phyloP scores from a whole-genome alignment of 2,888 invertebrate species.

The Drosophila subsilvestris region DNA sequence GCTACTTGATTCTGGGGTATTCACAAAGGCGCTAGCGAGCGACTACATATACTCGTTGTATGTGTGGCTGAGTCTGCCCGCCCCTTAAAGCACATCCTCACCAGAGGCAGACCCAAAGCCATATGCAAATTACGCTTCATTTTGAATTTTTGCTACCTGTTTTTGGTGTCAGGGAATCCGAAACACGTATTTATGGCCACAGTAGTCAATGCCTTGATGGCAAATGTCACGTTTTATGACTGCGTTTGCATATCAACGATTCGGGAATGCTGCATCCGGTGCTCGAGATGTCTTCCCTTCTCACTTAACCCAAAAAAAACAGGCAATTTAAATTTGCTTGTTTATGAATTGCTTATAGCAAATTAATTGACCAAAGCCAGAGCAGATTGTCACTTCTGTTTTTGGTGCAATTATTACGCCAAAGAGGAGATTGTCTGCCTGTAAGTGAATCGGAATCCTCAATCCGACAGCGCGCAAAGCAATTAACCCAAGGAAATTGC shows the following conservation, averaged over 20 bases:
- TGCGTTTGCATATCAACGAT: too few species aligned
- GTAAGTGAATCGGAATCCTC: slow-evolving; percentile 30
- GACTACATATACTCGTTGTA: neutral
- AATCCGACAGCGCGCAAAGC: slow-evolving; percentile 49
- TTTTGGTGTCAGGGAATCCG: slow-evolving; percentile 19
- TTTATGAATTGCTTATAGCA: slow-evolving; percentile 37
- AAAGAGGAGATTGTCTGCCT: slow-evolving; percentile 18
- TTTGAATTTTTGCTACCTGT: slow-evolving; percentile 65
- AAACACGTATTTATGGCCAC: slow-evolving; percentile 49
- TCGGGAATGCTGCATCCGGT: slow-evolving; percentile 16
- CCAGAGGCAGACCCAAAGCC: neutral
- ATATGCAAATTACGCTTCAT: slow-evolving; percentile 71
- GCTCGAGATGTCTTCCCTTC: slow-evolving; percentile 14
- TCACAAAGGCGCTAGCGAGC: neutral
- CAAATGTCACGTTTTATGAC: slow-evolving; percentile 79
- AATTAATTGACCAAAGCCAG: slow-evolving; percentile 47
- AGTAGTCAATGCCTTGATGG: slow-evolving; percentile 52
- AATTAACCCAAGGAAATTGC: slow-evolving; percentile 75
- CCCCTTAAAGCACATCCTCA: slow-evolving; percentile 29
- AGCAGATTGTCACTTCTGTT: slow-evolving; percentile 1
- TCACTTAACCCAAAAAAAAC: slow-evolving; percentile 47
- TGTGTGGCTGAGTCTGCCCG: slow-evolving; percentile 42
- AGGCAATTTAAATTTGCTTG: slow-evolving; percentile 67
- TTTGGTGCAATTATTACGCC: neutral
- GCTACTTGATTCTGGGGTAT: slow-evolving; percentile 39